Evolutionary conservation across 2,888 invertebrate species (phyloP), one percentile per base, ranked within the genome.

Genomic region (Eupeodes luniger): DNA sequence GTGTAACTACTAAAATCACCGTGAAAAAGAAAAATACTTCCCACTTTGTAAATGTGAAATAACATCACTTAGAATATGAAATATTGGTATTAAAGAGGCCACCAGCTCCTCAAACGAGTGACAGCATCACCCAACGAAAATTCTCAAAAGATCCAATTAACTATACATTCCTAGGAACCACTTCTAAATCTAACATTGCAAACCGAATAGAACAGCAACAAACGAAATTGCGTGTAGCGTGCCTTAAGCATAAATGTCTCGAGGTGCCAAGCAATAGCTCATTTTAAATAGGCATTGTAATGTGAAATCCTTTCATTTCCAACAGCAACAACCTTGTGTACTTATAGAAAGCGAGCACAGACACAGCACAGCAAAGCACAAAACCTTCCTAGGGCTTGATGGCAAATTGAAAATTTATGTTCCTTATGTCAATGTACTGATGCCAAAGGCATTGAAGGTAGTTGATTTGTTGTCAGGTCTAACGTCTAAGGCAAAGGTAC

Each of bases 401-500:
- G 36, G 57, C 55, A 67, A 83, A 80, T 80, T 83, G 61, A 80
- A 80, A 76, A 83, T 83, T 83, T 87, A 87, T 76, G 70, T 77
- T 77, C 76, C 87, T 80, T 76, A 79, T 77, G 87, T 80, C 76
- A 83, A 14, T 66, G 61, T 61, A 72, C 57, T 44, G 44, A 69
- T 34, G 77, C 81, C 70, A 47, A 61, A 14, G 61, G 70, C 72
- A 44, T 53, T 77, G 51, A 55, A 72, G 72, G 61, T 61, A 72
- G 83, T 80, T 87, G 80, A 77, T 83, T 80, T 87, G 83, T 77
- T 61, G 76, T 67, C 67, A 55, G 72, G 67, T 51, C 75, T 64
- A 53, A 55, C 67, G 67, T 51, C 75, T 64, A 53, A 76, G 67
- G 55, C 64, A 67, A 40, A 62, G 51, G 62, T 69, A 82, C 77